Conservation (phyloP, 2,888 invertebrate species). For the Spodoptera picta region DNA sequence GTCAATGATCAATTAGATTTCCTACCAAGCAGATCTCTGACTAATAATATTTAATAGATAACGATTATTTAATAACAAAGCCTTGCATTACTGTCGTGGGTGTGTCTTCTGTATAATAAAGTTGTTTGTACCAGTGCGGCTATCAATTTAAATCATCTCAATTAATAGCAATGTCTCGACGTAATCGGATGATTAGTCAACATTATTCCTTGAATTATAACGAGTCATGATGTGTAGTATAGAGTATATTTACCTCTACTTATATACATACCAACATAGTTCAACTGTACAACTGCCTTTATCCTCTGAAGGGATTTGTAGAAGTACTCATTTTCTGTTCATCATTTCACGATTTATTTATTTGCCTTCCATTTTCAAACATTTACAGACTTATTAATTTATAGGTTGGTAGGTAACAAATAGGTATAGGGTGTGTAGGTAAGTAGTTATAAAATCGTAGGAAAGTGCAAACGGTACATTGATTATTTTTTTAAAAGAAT, state of each 20-base stretch:
- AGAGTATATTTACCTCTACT: background rate
- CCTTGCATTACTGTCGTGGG: background rate
- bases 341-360: too few relatives aligned
- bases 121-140: slow-evolving; percentile 1
- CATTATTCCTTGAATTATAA: slow-evolving; percentile 28
- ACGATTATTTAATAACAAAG: slow-evolving; percentile 7
- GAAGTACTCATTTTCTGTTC: too few relatives aligned
- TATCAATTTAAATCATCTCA: slow-evolving; percentile 29
- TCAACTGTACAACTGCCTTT: too few relatives aligned
- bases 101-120: slow-evolving; percentile 10
- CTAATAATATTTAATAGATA: background rate
- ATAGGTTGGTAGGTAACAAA: too few relatives aligned
- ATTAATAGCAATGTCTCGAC: slow-evolving; percentile 30
- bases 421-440: too few relatives aligned
- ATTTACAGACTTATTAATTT: too few relatives aligned
- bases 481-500: too few relatives aligned
- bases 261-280: background rate
- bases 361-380: too few relatives aligned
- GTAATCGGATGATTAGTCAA: slow-evolving; percentile 42
- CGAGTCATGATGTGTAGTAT: slow-evolving; percentile 36
- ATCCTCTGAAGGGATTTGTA: too few relatives aligned
- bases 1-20: too few relatives aligned
- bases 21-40: background rate
- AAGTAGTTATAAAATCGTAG: too few relatives aligned
- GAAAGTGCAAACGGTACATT: too few relatives aligned